These are phyloP conservation scores for Oceanites oceanicus DNA, from an alignment of 2,113 vertebrate genomes.

Conservation along the genomic window DNA sequence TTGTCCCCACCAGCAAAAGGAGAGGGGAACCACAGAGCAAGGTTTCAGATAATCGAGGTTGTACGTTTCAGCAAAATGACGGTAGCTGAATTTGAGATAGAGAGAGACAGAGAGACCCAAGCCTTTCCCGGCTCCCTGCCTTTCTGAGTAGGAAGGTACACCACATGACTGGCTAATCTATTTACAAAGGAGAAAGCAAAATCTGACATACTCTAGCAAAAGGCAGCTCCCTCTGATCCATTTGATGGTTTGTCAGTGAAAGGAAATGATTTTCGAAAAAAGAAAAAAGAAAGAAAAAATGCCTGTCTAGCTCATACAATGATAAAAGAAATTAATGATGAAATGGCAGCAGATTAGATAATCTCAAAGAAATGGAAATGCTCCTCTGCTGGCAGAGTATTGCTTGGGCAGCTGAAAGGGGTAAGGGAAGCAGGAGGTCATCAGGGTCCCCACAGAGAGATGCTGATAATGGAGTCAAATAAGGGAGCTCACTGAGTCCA, in stretches of 20 bases:
- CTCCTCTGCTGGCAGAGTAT: slow-evolving; percentile 47
- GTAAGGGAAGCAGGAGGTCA: slow-evolving; percentile 24
- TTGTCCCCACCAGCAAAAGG: background rate
- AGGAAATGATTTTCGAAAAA: slow-evolving; percentile 61
- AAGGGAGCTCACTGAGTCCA: background rate
- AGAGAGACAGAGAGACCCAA: slow-evolving; percentile 38
- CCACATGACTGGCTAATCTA: slow-evolving; percentile 54
- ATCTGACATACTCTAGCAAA: slow-evolving; percentile 58
- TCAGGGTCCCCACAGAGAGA: background rate
- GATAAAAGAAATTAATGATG: slow-evolving; percentile 60
- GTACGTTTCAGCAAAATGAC: background rate
- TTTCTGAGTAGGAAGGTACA: slow-evolving; percentile 45
- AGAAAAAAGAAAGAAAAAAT: slow-evolving; percentile 22
- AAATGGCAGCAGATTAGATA: slow-evolving; percentile 71
- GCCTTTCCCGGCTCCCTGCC: slow-evolving; percentile 50
- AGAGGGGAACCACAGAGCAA: background rate
- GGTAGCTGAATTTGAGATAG: slow-evolving; percentile 29
- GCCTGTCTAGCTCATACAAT: slow-evolving; percentile 49
- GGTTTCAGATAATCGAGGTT: slow-evolving; percentile 27
- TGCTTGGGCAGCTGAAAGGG: slow-evolving; percentile 45
- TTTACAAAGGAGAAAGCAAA: slow-evolving; percentile 65
- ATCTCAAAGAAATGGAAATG: slow-evolving; percentile 76
- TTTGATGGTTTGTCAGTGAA: slow-evolving; percentile 57
- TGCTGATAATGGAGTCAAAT: background rate
- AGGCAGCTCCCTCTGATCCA: slow-evolving; percentile 53